These are phyloP conservation scores for Chiroxiphia lanceolata DNA, from an alignment of 2,797 vertebrate species.

Conservation along the genomic window DNA sequence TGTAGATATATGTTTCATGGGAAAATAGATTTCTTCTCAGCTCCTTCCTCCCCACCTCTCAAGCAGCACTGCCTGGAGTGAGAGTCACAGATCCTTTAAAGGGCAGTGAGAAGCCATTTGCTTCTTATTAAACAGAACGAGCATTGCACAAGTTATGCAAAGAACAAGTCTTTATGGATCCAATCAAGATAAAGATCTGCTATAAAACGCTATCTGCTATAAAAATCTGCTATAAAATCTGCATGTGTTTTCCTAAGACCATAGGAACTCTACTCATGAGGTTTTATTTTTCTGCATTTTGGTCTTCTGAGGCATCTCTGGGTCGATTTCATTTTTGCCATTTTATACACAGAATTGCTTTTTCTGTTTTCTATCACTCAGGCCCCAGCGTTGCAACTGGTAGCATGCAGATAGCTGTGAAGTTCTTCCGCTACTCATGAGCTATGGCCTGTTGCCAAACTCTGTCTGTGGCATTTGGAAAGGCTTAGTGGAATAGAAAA, in stretches of 20 bases:
- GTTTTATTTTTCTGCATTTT: background rate
- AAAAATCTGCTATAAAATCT: background rate
- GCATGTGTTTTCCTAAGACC: background rate
- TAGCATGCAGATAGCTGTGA: background rate
- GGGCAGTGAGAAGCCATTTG: background rate
- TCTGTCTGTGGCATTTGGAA: background rate
- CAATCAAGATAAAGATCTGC: background rate
- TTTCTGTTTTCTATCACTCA: background rate
- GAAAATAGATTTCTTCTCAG: background rate
- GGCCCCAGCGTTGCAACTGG: background rate
- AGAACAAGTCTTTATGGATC: background rate
- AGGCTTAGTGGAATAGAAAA: background rate
- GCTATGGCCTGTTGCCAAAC: background rate
- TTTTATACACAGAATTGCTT: background rate
- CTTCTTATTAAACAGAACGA: background rate
- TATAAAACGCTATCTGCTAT: background rate
- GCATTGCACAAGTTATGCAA: background rate
- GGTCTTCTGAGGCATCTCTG: background rate
- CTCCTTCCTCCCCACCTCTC: background rate
- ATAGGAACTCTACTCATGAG: background rate
- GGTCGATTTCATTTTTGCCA: rapidly evolving
- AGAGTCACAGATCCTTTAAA: background rate
- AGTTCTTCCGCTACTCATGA: background rate
- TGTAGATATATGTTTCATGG: background rate
- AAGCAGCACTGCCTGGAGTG: background rate